Conservation (phyloP, 2,888 invertebrate species). For the Epinotia ramella region DNA sequence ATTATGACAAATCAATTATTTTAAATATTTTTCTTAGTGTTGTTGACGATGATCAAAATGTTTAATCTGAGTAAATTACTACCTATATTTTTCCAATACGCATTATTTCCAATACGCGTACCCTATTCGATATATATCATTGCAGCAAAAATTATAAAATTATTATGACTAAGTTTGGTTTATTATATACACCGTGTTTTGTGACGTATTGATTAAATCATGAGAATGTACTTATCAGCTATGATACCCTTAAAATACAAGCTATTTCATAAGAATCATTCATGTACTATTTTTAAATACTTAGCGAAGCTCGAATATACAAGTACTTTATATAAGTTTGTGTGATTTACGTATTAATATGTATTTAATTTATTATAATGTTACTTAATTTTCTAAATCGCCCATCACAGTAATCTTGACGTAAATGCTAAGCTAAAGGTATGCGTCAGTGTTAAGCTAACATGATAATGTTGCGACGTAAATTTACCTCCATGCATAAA, state of each 20-base stretch:
- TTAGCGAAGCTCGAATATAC: constrained; percentile 34
- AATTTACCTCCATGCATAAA: too few species aligned
- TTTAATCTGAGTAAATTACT: background rate
- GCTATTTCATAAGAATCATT: background rate
- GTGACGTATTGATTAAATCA: background rate
- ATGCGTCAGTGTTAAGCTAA: too few species aligned
- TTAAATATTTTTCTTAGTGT: background rate
- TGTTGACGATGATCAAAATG: background rate
- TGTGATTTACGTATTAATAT: background rate
- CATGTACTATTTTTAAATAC: background rate
- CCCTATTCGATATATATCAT: too few species aligned
- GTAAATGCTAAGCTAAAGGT: too few species aligned
- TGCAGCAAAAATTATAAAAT: too few species aligned
- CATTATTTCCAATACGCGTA: too few species aligned
- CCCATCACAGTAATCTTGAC: too few species aligned
- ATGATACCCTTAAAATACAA: background rate
- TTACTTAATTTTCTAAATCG: constrained; percentile 13
- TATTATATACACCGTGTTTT: background rate
- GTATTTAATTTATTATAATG: constrained; percentile 18
- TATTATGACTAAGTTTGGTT: background rate
- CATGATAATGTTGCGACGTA: too few species aligned
- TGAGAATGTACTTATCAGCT: constrained; percentile 18
- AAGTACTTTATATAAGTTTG: constrained; percentile 10
- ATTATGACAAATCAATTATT: background rate
- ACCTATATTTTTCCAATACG: too few species aligned